phyloP scores from a whole-genome alignment of 2,797 vertebrate genomes.

The Chiloscyllium punctatum region DNA sequence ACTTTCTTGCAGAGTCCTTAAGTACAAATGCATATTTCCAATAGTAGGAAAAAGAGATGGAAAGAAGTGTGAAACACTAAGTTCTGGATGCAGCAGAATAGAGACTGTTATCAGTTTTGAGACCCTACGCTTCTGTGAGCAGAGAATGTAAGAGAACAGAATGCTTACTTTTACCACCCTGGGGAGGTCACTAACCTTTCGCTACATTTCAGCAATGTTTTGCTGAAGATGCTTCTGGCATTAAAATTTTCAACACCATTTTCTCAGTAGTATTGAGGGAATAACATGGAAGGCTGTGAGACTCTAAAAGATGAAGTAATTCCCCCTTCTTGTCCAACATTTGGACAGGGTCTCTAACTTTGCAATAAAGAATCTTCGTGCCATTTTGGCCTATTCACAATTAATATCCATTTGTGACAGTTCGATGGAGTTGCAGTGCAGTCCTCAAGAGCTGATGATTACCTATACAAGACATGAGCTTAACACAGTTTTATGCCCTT shows the following conservation, averaged over 20 bases:
- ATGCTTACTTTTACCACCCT: background rate
- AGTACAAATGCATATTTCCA: too few relatives aligned
- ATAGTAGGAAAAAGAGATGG: background rate
- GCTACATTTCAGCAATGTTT: background rate
- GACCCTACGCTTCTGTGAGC: background rate
- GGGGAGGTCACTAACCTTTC: background rate
- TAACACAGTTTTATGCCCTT: background rate
- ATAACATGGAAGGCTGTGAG: background rate
- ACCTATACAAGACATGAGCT: background rate
- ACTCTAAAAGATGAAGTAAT: background rate
- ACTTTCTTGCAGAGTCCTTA: too few relatives aligned
- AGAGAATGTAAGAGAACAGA: background rate
- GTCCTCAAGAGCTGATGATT: background rate
- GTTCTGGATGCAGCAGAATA: background rate
- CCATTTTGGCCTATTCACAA: too few relatives aligned
- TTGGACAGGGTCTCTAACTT: too few relatives aligned
- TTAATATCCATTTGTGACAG: too few relatives aligned
- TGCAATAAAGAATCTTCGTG: too few relatives aligned
- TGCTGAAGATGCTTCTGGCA: background rate
- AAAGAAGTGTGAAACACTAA: background rate
- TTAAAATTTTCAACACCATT: background rate
- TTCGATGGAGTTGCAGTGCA: too few relatives aligned
- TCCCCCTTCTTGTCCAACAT: background rate
- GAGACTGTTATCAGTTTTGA: background rate
- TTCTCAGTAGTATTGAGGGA: background rate